A percentile compares a stretch with the other conserved stretches of the same genome.
Conservation (phyloP, 2,113 vertebrate species). For the Phainopepla nitens region DNA sequence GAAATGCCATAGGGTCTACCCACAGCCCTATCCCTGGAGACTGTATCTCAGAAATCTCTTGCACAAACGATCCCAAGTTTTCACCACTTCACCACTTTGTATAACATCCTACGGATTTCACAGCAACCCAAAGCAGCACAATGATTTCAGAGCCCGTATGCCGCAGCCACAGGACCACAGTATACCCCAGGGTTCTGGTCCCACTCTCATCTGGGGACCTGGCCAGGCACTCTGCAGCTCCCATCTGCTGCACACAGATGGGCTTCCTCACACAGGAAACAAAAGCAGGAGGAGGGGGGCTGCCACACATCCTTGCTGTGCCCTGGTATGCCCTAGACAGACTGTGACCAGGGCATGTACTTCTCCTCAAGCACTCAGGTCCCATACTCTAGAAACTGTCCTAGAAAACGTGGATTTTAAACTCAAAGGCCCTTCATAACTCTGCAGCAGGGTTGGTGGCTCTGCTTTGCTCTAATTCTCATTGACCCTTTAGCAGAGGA, state of each 20-base stretch:
- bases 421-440: neutral
- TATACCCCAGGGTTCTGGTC: neutral
- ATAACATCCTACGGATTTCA: neutral
- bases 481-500: neutral
- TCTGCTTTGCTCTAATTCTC: neutral
- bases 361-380: neutral
- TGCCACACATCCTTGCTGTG: neutral
- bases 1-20: neutral
- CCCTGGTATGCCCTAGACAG: slow-evolving; percentile 37
- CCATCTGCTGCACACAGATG: slow-evolving; percentile 58
- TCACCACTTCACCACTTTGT: neutral
- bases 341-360: neutral
- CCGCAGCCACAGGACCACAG: neutral
- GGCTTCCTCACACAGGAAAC: slow-evolving; percentile 37
- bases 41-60: neutral
- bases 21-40: neutral
- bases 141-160: neutral
- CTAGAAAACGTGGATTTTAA: neutral
- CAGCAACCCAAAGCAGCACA: neutral
- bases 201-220: slow-evolving; percentile 20
- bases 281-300: neutral
- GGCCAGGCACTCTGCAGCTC: slow-evolving; percentile 25
- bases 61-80: neutral
- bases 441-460: neutral
- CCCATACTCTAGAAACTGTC: neutral